Evolutionary conservation across 2,797 vertebrate species (phyloP).

Genomic region (Crax fasciolata): DNA sequence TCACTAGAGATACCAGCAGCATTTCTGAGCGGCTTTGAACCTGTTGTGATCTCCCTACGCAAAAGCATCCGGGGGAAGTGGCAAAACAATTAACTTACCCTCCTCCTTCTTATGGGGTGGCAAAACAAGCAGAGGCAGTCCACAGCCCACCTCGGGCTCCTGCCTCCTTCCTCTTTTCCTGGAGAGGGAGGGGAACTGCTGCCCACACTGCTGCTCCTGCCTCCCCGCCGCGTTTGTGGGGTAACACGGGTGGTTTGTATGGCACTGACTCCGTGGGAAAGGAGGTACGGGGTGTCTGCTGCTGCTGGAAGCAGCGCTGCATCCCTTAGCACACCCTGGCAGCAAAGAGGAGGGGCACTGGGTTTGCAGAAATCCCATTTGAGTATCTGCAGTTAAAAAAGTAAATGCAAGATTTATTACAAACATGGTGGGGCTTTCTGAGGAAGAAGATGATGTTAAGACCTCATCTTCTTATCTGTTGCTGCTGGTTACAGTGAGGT

Average conservation of each 20-base stretch:
- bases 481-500: background rate
- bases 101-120: background rate
- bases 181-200: background rate
- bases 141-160: background rate
- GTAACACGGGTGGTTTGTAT: background rate
- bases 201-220: background rate
- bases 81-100: background rate
- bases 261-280: background rate
- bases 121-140: background rate
- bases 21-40: background rate
- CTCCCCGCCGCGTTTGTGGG: background rate
- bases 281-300: background rate
- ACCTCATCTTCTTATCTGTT: background rate
- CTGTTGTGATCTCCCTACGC: background rate
- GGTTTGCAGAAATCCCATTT: background rate
- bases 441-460: background rate
- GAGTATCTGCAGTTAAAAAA: background rate
- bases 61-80: background rate
- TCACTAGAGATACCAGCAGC: constrained; percentile 6
- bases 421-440: background rate
- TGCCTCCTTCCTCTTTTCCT: background rate
- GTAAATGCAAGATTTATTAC: background rate
- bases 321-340: accelerated
- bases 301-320: background rate
- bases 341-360: background rate